A percentile compares a stretch with the other conserved stretches of the same genome.
phyloP scores from a whole-genome alignment of 2,113 vertebrate genomes.

The Rhineura floridana region DNA sequence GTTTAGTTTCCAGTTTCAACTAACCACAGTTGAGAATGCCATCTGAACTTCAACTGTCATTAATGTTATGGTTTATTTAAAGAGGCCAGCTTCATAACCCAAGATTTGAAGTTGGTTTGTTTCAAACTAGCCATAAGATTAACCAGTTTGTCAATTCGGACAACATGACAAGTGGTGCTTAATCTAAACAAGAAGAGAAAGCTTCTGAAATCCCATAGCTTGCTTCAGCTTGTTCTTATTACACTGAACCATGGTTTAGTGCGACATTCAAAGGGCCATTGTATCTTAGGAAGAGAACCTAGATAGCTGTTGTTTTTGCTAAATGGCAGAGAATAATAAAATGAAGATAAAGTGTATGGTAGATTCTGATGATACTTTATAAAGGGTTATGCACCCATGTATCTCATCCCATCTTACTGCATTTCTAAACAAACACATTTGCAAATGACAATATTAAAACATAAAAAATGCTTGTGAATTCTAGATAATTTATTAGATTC shows the following conservation, averaged over 20 bases:
- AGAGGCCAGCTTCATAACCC: background rate
- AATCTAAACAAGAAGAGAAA: no score
- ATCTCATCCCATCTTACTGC: background rate
- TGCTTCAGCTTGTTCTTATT: no score
- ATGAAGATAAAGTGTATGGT: background rate
- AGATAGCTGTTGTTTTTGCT: background rate
- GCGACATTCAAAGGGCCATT: no score
- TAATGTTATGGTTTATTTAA: background rate
- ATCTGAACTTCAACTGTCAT: background rate
- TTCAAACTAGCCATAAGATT: no score
- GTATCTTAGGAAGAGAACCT: background rate
- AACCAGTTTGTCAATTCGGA: no score
- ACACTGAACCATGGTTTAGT: no score
- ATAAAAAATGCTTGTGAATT: background rate
- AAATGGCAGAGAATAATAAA: background rate
- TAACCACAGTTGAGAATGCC: background rate
- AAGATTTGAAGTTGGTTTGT: background rate
- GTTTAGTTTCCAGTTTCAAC: background rate
- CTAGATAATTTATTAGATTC: background rate
- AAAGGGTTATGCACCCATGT: background rate
- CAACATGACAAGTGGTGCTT: no score
- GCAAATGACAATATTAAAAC: background rate
- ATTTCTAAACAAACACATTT: background rate
- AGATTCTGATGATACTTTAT: background rate
- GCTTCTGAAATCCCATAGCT: no score